Conservation (phyloP, 2,113 vertebrate genomes). For the Abramis brama region DNA sequence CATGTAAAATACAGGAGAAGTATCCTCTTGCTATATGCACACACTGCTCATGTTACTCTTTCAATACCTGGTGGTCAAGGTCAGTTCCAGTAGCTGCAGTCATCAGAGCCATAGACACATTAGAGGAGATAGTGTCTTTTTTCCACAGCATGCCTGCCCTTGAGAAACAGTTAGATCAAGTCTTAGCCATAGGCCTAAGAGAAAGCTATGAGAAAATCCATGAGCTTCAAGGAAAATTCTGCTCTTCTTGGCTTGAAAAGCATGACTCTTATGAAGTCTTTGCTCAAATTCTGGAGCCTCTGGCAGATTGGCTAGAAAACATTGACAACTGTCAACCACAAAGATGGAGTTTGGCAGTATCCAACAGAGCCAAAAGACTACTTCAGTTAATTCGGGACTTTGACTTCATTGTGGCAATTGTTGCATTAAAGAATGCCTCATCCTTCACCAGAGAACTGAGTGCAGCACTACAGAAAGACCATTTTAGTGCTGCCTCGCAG, state of each 20-base stretch:
- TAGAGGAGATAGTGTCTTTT: constrained; percentile 86
- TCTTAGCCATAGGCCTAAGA: constrained; percentile 83
- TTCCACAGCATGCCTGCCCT: constrained; percentile 81
- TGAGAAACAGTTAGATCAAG: constrained; percentile 84
- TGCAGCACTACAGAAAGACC: constrained; percentile 90
- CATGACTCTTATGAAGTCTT: constrained; percentile 91
- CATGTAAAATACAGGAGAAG: constrained; percentile 89
- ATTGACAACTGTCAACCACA: constrained; percentile 80
- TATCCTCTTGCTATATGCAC: constrained; percentile 92
- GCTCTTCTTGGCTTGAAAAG: constrained; percentile 85
- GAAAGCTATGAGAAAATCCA: constrained; percentile 85
- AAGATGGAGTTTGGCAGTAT: constrained; percentile 78
- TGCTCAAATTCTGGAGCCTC: constrained; percentile 87
- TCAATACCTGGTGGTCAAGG: constrained; percentile 93
- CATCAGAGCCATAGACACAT: constrained; percentile 83
- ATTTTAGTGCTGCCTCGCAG: constrained; percentile 90
- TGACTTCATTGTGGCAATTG: constrained; percentile 90
- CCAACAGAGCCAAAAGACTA: constrained; percentile 80
- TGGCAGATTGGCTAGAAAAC: constrained; percentile 86
- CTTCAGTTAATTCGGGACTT: constrained; percentile 85
- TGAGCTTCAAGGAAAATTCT: constrained; percentile 86
- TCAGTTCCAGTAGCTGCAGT: constrained; percentile 86
- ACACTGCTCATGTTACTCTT: constrained; percentile 89
- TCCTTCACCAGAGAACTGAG: constrained; percentile 92
- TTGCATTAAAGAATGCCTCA: constrained; percentile 88